Evolutionary conservation across 2,888 invertebrate genomes (phyloP), one percentile per base, ranked within the genome.

Genomic region (Heliconius erato): DNA sequence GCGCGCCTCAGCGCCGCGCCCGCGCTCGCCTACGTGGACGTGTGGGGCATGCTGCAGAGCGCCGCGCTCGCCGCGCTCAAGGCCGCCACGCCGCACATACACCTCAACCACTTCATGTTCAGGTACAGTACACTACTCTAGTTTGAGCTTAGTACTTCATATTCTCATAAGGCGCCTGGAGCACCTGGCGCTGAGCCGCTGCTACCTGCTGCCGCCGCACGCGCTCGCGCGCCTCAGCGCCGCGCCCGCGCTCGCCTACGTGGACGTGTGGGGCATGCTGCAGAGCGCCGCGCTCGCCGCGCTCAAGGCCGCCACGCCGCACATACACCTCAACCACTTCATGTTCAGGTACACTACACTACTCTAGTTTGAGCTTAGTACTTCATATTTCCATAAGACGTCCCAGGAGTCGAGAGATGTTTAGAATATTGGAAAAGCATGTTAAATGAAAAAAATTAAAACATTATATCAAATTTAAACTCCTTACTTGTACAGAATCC

Each of bases 191-290:
- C 91, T 87, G 96, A 98, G 93, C 97, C 98, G 98, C 72, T 97
- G 99, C 81, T 99, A 99, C 91, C 97, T 98, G 89, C 96, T 97
- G 85, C 97, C 97, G 0, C 97, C 97, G 19, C 94, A 96, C 6
- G 95, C 97, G n/a, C 97, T 98, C 85, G 93, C 97, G 98, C 98
- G 28, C 85, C 90, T 98, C 19, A 96, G 96, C 82, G 91, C 94
- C n/a, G 96, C 97, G 94, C 91, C 96, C 0, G 96, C 97, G 0
- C 95, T 99, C 28, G 0, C 96, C 80, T 98, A 97, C 91, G 92
- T 99, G 82, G 98, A 99, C 88, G 96, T 98, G 84, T 98, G 98
- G 96, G 98, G 98, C 16, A 97, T 98, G 92, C 96, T 98, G 79
- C 97, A 97, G 63, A 94, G 97, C 0, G 90, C 94, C 0, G 93